Conservation (phyloP, 1,140 invertebrate species). For the Stegodyphus mimosarum region DNA sequence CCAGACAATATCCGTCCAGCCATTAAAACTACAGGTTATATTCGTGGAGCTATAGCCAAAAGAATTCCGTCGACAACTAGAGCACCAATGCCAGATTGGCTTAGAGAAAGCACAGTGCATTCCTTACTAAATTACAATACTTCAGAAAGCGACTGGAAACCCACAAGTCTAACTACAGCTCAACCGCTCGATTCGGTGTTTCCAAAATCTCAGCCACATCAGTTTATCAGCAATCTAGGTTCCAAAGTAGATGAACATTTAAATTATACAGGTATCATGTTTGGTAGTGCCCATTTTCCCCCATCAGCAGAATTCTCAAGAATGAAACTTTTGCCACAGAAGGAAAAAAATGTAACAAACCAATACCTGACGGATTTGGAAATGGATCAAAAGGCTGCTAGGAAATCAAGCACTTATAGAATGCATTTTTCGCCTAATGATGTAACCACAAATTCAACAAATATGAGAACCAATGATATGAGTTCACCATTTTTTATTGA, state of each 20-base stretch:
- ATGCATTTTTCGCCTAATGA: no score
- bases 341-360: no score
- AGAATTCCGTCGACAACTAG: neutral
- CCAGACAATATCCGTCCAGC: neutral
- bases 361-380: no score
- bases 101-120: neutral
- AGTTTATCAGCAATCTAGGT: neutral
- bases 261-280: conserved; percentile 1
- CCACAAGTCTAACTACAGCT: neutral
- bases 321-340: neutral
- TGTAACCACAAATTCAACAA: no score
- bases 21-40: conserved; percentile 33
- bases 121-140: neutral
- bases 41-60: neutral
- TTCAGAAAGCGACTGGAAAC: conserved; percentile 27
- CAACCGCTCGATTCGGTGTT: neutral
- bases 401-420: no score
- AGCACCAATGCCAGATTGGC: neutral
- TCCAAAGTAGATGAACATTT: neutral
- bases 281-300: neutral
- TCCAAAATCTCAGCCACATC: neutral
- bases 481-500: no score
- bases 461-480: no score
- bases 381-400: no score
- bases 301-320: neutral